These are phyloP conservation scores for Coreius guichenoti DNA, from an alignment of 2,797 vertebrate species.

Conservation along the genomic window DNA sequence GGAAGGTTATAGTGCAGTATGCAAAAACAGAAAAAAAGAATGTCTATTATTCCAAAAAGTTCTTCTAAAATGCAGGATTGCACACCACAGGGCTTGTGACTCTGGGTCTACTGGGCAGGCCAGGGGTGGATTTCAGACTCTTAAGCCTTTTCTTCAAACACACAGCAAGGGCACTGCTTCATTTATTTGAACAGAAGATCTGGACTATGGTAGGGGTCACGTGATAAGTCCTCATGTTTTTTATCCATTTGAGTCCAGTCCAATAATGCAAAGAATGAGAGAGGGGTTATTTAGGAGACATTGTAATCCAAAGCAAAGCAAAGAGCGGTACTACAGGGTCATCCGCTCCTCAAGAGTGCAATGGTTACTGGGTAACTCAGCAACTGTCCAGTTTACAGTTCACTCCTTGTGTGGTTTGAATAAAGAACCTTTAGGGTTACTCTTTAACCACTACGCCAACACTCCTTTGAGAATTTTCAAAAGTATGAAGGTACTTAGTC, in stretches of 20 bases:
- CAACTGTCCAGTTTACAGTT: background rate
- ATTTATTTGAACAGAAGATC: slow-evolving; percentile 34
- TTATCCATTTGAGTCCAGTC: background rate
- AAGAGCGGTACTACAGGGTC: background rate
- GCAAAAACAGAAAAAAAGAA: background rate
- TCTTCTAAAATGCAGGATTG: background rate
- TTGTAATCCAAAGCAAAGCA: background rate
- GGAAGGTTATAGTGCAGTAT: slow-evolving; percentile 23
- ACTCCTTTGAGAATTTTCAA: background rate
- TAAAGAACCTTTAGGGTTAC: background rate
- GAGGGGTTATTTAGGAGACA: background rate
- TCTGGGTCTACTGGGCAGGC: background rate
- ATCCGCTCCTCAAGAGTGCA: background rate
- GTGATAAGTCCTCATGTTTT: background rate
- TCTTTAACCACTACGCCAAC: background rate
- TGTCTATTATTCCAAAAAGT: background rate
- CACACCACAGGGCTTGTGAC: background rate
- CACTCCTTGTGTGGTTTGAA: background rate
- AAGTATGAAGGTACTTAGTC: background rate
- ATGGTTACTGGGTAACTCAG: slow-evolving; percentile 28
- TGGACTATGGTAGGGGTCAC: slow-evolving; percentile 18
- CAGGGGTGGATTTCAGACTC: slow-evolving; percentile 39
- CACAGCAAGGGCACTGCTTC: background rate
- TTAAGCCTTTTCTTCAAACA: slow-evolving; percentile 21
- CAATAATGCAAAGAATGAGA: slow-evolving; percentile 5